These are phyloP conservation scores for Dicyrtomina minuta DNA, from an alignment of 2,888 invertebrate genomes.

Conservation along the genomic window DNA sequence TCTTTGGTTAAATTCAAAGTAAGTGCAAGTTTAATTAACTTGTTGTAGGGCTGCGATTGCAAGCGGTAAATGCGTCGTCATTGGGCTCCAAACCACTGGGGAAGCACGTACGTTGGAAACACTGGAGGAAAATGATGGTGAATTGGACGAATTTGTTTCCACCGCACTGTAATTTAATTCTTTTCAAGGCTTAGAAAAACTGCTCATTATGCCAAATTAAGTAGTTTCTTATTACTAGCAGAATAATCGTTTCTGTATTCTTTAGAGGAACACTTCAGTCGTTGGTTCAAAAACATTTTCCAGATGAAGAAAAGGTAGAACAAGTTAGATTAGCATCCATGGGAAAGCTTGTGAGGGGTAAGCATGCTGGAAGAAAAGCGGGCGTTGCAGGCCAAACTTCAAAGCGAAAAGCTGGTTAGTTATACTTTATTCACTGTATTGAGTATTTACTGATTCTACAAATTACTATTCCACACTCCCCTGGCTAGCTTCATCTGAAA, in stretches of 20 bases:
- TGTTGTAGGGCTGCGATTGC: conserved; percentile 56
- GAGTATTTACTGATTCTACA: no score
- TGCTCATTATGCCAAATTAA: no score
- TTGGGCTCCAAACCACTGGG: conserved; percentile 97
- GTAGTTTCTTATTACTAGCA: conserved; percentile 19
- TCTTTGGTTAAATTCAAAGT: no score
- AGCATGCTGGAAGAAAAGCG: conserved; percentile 54
- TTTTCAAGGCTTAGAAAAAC: conserved; percentile 2
- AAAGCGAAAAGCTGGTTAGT: conserved; percentile 64
- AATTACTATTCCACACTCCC: no score
- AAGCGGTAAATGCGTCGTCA: conserved; percentile 96
- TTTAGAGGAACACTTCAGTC: conserved; percentile 90
- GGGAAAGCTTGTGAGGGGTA: conserved; percentile 46
- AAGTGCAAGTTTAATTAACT: no score
- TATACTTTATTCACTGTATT: no score
- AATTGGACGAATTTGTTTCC: conserved; percentile 96
- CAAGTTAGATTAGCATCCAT: conserved; percentile 1
- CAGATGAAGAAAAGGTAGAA: conserved; percentile 82
- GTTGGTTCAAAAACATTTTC: conserved; percentile 97
- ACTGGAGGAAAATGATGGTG: conserved; percentile 92
- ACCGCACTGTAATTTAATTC: conserved; percentile 71
- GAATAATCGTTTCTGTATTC: not conserved
- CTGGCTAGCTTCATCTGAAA: no score
- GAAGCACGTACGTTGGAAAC: conserved; percentile 97
- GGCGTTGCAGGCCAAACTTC: conserved; percentile 55